Base-by-base conservation (phyloP, 37 sponge, comb jelly and placozoan species). In the Aplysina aerophoba region DNA sequence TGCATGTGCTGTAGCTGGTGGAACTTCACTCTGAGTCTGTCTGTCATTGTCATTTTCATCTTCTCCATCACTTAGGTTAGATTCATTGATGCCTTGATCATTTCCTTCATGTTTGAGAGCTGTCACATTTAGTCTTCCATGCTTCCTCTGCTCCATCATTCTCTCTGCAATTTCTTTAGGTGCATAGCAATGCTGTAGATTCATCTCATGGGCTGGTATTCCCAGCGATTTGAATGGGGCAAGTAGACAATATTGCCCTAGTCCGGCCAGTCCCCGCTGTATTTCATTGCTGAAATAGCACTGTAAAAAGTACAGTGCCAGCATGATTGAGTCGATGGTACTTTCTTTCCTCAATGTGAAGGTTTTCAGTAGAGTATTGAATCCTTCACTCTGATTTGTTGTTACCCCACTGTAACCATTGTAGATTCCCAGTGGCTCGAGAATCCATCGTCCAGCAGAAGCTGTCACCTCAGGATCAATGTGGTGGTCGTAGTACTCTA, bases 341-440 rank as follows among this genome's bases (percentile, higher is more conserved):
- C 28, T 83, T 78, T 90, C 91, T 34, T 80, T 87, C 87, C 91
- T 85, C 8, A 21, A 44, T 58, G 85, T 82, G 14, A 91, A 56
- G 59, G 50, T 58, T 54, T 68, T 83, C 61, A 68, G 39, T 21
- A 79, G 66, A 30, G 38, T 28, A 55, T 86, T 91, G 41, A 91
- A 68, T 0, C 85, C 72, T 55, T 91, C 91, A 41, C 86, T 80
- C 54, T 91, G 91, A 64, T 91, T 91, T 60, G n/a, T 90, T n/a
- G 84, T 73, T 14, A 73, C 44, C 34, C 75, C 75, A 30, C 75
- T 73, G 75, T 73, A 73, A 22, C 75, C 44, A 12, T 73, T 73
- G 38, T 73, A 73, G 12, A 73, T 12, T 21, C 75, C 75, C 14
- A 73, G 38, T 20, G 75, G 75, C 44, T 73, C 75, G 6, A 73